Base-by-base conservation (phyloP, 2,113 vertebrate genomes). In the Spea bombifrons region DNA sequence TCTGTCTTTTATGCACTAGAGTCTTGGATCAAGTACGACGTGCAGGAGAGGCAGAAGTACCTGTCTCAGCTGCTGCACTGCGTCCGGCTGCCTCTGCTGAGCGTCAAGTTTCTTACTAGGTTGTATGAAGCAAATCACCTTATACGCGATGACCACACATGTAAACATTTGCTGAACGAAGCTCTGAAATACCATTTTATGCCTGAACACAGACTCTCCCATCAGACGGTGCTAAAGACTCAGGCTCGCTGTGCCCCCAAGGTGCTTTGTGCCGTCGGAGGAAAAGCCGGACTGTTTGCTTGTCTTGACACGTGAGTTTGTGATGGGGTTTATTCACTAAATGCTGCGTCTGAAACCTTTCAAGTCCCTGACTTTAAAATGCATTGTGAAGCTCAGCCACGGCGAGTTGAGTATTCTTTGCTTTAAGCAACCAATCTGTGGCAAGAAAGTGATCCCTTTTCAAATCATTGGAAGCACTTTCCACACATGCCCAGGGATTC, bases 151-250 rank as follows among this genome's bases (percentile, higher is more conserved):
- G 97, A 99, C 87, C 97, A 95, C 7, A 92, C 96, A 0, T 99
- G 97, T 84, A 98, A 99, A 83, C 97, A 98, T 81, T 93, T 99
- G 77, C 93, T 99, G 65, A 98, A 99, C 3, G 97, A 99, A 92
- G 96, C 97, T 48, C 95, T 99, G 0, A 98, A 99, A 82, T 99
- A 99, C 88, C 97, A 99, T 86, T 99, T 99, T 84, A 98, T 98
- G 97, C 97, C 97, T 44, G 97, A 99, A 76, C 96, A 99, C 86
- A 92, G 97, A 84, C 95, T 99, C 0, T 98, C 96, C 55, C 97
- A 97, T 86, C 97, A 98, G 90, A 98, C 88, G 48, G 86, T 98
- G 87, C 84, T 99, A 85, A 94, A 93, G 76, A 96, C 96, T 0
- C 89, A 96, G 46, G 95, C 96, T 12, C 94, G 97, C 80, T 98